phyloP scores from a whole-genome alignment of 2,113 vertebrate species.

The Pseudois nayaur region DNA sequence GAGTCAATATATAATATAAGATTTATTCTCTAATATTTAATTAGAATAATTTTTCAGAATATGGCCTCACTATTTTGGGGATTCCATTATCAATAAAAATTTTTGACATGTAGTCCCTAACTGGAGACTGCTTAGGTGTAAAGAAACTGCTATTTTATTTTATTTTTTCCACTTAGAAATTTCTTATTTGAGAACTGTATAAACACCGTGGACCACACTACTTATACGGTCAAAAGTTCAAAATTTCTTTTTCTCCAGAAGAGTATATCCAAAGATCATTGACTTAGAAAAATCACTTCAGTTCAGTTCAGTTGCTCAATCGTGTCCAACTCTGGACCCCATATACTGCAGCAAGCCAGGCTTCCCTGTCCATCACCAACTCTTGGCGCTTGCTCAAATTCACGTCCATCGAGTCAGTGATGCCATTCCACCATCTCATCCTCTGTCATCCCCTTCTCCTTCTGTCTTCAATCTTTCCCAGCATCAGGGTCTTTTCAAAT shows the following conservation, averaged over 20 bases:
- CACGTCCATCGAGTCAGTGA: neutral
- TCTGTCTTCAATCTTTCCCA: neutral
- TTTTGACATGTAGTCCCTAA: neutral
- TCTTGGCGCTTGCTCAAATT: rapidly evolving
- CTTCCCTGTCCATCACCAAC: neutral
- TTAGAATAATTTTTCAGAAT: neutral
- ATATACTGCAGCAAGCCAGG: neutral
- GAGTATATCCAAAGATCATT: neutral
- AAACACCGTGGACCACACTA: neutral
- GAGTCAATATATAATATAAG: neutral
- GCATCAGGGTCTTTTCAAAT: neutral
- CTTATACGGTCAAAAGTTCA: neutral
- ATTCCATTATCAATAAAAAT: neutral
- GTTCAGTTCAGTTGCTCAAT: neutral
- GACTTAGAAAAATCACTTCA: neutral
- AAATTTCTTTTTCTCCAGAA: neutral
- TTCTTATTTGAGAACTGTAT: neutral
- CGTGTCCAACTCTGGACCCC: neutral
- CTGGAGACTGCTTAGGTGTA: neutral
- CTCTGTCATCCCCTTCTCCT: neutral
- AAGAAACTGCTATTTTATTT: neutral
- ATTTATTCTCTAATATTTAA: neutral
- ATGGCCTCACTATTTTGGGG: neutral
- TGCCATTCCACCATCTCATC: neutral
- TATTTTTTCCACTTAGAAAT: neutral